These are phyloP conservation scores for Cottus gobio DNA, from an alignment of 2,113 vertebrate genomes.

Conservation along the genomic window DNA sequence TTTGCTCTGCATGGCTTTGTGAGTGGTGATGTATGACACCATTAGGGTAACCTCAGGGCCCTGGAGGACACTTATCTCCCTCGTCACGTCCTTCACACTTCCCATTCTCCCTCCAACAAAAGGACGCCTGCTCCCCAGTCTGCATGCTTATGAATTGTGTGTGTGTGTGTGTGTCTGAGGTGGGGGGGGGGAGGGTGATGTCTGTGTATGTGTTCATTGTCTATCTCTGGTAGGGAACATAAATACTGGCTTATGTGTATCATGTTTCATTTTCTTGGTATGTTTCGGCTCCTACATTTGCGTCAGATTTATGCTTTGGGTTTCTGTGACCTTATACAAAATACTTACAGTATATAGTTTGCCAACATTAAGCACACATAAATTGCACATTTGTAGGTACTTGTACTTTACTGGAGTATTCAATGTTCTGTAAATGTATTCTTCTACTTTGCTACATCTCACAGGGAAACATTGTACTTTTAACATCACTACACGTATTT, in stretches of 20 bases:
- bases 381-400: not conserved
- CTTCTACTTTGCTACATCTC: not conserved
- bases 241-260: slow-evolving; percentile 42
- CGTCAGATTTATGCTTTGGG: slow-evolving; percentile 26
- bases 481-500: not conserved
- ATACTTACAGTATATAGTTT: not conserved
- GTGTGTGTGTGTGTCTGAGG: slow-evolving; percentile 59
- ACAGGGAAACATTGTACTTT: not conserved
- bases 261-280: slow-evolving; percentile 41
- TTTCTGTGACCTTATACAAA: not conserved
- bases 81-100: slow-evolving; percentile 85
- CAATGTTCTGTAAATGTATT: not conserved
- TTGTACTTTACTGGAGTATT: not conserved
- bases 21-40: slow-evolving; percentile 86
- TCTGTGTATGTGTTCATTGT: slow-evolving; percentile 56
- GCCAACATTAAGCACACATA: not conserved
- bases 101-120: slow-evolving; percentile 78
- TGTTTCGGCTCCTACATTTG: slow-evolving; percentile 25
- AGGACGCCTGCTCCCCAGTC: slow-evolving; percentile 77
- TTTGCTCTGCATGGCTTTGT: slow-evolving; percentile 84
- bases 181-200: slow-evolving; percentile 32
- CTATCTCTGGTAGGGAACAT: slow-evolving; percentile 44
- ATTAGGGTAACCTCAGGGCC: slow-evolving; percentile 86
- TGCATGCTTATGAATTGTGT: slow-evolving; percentile 78
- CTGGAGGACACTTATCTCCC: slow-evolving; percentile 84